These are phyloP conservation scores for Eulemur coronatus DNA, from an alignment of 2,797 vertebrate genomes.

Conservation along the genomic window DNA sequence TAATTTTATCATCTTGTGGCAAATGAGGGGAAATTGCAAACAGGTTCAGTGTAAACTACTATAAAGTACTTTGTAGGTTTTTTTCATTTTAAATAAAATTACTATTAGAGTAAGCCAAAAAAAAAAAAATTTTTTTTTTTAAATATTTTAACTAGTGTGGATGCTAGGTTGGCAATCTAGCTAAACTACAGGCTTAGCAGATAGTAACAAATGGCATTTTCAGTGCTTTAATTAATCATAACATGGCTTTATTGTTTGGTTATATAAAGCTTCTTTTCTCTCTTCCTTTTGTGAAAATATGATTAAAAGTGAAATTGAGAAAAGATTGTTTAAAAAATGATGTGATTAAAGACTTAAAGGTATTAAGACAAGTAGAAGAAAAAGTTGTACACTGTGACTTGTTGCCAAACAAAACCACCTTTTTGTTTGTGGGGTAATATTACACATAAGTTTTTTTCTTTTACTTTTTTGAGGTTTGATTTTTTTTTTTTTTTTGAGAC, in stretches of 20 bases:
- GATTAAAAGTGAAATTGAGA: neutral
- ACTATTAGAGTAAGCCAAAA: neutral
- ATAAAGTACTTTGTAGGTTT: neutral
- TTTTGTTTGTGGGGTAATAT: neutral
- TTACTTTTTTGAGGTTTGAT: neutral
- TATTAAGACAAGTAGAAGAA: neutral
- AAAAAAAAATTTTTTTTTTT: neutral
- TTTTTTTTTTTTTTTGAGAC: too few species aligned
- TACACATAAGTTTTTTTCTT: neutral
- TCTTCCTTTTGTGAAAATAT: conserved; percentile 3
- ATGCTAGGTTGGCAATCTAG: neutral
- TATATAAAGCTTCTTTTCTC: neutral
- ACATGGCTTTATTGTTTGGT: neutral
- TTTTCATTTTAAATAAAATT: neutral
- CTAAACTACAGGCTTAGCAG: neutral
- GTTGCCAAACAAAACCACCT: neutral
- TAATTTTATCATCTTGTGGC: neutral
- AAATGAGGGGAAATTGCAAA: neutral
- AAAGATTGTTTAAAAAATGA: neutral
- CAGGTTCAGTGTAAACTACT: neutral
- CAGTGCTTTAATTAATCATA: neutral
- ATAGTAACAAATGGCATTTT: conserved; percentile 14
- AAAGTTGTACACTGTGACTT: neutral
- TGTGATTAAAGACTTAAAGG: neutral
- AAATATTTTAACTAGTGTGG: neutral